Percentiles rank a stretch among this genome's conserved stretches.
These are phyloP conservation scores for Argyresthia albistria DNA, from an alignment of 2,888 invertebrate species.

Conservation along the genomic window DNA sequence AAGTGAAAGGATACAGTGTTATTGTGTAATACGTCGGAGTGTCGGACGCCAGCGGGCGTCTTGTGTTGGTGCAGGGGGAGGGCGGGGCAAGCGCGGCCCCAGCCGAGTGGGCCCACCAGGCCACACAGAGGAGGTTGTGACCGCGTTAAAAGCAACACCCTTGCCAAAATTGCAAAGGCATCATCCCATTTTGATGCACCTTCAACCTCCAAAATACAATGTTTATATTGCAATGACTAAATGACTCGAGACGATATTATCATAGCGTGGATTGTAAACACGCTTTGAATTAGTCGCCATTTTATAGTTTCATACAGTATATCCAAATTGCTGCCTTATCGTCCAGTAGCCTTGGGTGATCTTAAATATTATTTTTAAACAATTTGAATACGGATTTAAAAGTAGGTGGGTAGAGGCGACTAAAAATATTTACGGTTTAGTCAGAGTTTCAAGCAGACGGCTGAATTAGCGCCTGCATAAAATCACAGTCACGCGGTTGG, in stretches of 20 bases:
- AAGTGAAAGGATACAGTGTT: slow-evolving; percentile 47
- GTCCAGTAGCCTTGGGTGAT: not conserved
- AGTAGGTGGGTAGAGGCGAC: too few species aligned
- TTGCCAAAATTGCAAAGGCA: slow-evolving; percentile 41
- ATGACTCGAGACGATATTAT: too few species aligned
- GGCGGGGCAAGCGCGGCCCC: slow-evolving; percentile 70
- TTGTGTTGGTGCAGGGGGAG: slow-evolving; percentile 69
- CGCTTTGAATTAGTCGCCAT: too few species aligned
- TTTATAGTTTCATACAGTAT: not conserved
- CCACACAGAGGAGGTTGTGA: slow-evolving; percentile 75
- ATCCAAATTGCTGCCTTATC: not conserved
- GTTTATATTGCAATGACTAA: too few species aligned
- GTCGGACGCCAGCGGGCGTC: slow-evolving; percentile 63
- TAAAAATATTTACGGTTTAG: too few species aligned
- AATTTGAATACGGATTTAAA: too few species aligned
- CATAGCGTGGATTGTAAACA: too few species aligned
- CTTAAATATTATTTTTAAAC: not conserved
- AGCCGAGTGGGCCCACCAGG: slow-evolving; percentile 72
- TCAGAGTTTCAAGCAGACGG: too few species aligned
- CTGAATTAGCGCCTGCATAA: slow-evolving; percentile 1
- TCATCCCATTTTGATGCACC: too few species aligned
- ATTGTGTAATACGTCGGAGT: slow-evolving; percentile 54
- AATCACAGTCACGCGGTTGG: slow-evolving; percentile 52
- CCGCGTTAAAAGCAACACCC: slow-evolving; percentile 70
- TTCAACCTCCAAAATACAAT: too few species aligned